Evolutionary conservation across 2,113 vertebrate genomes (phyloP), one percentile per base, ranked within the genome.

Genomic region (Hiodon alosoides): DNA sequence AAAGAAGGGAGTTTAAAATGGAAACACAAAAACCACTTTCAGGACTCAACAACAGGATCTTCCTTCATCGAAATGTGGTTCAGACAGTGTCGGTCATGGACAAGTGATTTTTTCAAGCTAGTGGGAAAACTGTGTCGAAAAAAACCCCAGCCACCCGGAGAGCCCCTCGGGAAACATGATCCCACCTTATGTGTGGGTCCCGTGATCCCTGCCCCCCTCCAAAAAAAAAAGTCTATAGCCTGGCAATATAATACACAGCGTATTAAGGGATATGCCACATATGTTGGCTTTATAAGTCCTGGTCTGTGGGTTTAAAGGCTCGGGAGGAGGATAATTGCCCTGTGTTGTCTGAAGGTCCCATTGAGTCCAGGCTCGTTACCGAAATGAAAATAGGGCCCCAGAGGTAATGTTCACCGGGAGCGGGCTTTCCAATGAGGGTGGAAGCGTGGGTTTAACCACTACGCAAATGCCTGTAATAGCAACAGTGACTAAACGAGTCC

Each of bases 261-360:
- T 55, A 50, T 58, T 75, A 59, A 74, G 50, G 65, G 14, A 46
- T 16, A 16, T 6, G 7, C 6, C 31, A 46, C 8, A n/a, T 9
- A 66, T n/a, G 52, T 13, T 54, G 46, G 31, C 65, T 17, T 58
- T 59, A 75, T 2, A 13, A 57, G 47, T 10, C 65, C 62, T 46
- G 1, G 31, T 68, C 31, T 11, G 11, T 51, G 13, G 17, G n/a
- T 67, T 68, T 48, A 7, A n/a, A 68, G 64, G 50, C 54, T 50
- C 4, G 46, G 47, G 65, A 59, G 31, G 14, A 50, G 9, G 54
- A 14, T 68, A 75, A 75, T 67, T 59, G 73, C 31, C 64, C n/a
- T 3, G 17, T n/a, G 50, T 61, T 46, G 60, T 64, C 50, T 31
- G 51, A 59, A 31, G 51, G 7, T 2, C 11, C n/a, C 11, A 9